Evolutionary conservation across 1,140 invertebrate genomes (phyloP), one percentile per base, ranked within the genome.

Genomic region (Drosophila persimilis): DNA sequence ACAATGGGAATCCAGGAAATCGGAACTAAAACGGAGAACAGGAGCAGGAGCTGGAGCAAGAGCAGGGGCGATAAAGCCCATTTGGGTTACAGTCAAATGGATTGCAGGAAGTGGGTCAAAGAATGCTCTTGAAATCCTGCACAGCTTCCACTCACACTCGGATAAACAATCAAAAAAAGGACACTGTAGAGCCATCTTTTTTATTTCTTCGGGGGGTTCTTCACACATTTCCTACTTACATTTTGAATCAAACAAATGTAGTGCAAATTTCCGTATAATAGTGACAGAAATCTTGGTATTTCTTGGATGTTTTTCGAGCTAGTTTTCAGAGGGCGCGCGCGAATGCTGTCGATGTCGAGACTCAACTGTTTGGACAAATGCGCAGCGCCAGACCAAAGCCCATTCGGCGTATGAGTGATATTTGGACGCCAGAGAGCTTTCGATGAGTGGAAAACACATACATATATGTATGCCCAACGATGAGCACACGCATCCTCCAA

Each of bases 321-420:
- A 48, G 50, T 35, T 46, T 55, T 73, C 22, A 20, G 43, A 50
- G 64, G 69, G 43, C 58, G 60, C 80, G 80, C 80, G 80, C 76
- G 80, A 55, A 80, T 78, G 56, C 74, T 65, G 77, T 61, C 69
- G 50, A 51, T 88, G 81, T 81, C 59, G 65, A 78, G 44, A 88
- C 77, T 88, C 83, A 78, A 86, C 81, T 86, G 83, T 88, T 86
- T 86, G 77, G 77, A 51, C 70, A 77, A 78, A 67, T 80, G 81
- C 81, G 77, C 81, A 85, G 81, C 50, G 81, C 50, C 59, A 48
- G 52, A 54, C 67, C 62, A 83, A 86, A 72, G 80, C 80, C 35
- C 35, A 39, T 39, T 39, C 35, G 73, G 77, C 80, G 80, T 86
- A 85, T 85, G 80, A 86, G 80, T 80, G 77, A 86, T 85, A 60